Conservation (phyloP, 1,140 invertebrate genomes). For the Vanessa atalanta region DNA sequence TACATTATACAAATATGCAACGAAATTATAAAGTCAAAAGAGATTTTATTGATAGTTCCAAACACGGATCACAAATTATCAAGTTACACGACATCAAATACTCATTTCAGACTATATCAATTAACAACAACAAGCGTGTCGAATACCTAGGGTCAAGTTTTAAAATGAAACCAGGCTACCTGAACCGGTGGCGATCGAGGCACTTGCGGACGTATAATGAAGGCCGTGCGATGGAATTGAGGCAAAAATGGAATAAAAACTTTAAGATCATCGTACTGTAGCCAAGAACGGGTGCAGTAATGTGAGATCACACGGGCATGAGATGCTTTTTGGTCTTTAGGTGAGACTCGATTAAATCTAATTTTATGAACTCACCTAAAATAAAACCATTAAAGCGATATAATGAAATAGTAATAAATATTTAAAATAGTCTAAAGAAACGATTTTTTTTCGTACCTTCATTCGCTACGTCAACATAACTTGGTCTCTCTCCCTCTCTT, state of each 20-base stretch:
- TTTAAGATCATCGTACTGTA: conserved; percentile 70
- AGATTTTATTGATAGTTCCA: not conserved
- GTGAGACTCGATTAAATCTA: not conserved
- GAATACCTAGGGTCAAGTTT: conserved; percentile 75
- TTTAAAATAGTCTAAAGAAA: not conserved
- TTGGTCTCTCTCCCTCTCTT: conserved; percentile 21
- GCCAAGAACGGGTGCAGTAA: conserved; percentile 54
- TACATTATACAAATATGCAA: not conserved
- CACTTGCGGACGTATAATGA: conserved; percentile 74
- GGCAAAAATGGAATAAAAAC: conserved; percentile 73
- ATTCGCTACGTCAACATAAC: conserved; percentile 56
- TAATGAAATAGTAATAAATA: too few relatives aligned
- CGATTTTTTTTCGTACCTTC: conserved; percentile 24
- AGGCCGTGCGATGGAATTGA: conserved; percentile 70
- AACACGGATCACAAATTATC: conserved; percentile 61
- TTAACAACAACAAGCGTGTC: conserved; percentile 73
- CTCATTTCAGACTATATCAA: conserved; percentile 61
- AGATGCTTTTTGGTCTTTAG: conserved; percentile 2
- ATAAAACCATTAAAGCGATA: not conserved
- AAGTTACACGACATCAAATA: conserved; percentile 67
- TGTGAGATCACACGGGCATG: conserved; percentile 46
- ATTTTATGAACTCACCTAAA: not conserved
- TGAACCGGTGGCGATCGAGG: conserved; percentile 67
- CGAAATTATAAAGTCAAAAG: not conserved
- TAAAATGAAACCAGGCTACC: conserved; percentile 71